Percentiles rank a stretch among this genome's conserved stretches.
Conservation (phyloP, 2,797 vertebrate genomes). For the Sylvia borin region DNA sequence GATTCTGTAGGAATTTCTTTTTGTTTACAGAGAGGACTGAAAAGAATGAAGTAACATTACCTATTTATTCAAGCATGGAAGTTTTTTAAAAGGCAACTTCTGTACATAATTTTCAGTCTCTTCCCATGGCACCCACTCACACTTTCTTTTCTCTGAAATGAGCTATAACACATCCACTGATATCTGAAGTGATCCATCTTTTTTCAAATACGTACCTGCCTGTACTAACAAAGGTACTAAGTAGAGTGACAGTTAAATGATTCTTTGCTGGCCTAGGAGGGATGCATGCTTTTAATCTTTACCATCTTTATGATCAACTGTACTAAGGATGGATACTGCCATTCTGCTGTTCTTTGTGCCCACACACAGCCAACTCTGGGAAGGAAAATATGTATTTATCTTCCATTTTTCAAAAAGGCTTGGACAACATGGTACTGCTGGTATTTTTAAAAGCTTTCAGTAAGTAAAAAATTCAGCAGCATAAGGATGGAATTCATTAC, state of each 20-base stretch:
- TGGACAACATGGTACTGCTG: not conserved
- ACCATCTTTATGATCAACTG: not conserved
- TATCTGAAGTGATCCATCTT: not conserved
- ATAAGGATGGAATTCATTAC: not conserved
- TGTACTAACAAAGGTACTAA: not conserved
- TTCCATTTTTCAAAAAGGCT: not conserved
- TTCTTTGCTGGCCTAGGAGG: not conserved
- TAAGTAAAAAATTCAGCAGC: not conserved
- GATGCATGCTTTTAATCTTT: not conserved
- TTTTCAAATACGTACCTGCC: not conserved
- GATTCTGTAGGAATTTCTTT: not conserved
- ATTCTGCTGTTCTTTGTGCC: not conserved
- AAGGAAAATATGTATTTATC: not conserved
- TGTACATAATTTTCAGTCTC: not conserved
- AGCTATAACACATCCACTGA: not conserved
- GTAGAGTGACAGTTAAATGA: not conserved
- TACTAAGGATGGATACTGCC: not conserved
- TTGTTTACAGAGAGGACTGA: not conserved
- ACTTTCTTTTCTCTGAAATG: not conserved
- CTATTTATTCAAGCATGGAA: not conserved
- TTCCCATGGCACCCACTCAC: not conserved
- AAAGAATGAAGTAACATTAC: not conserved
- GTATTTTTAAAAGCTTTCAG: not conserved
- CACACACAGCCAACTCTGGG: not conserved
- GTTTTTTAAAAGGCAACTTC: not conserved